These are phyloP conservation scores for Metacarcinus magister DNA, from an alignment of 2,888 invertebrate genomes.

Conservation along the genomic window DNA sequence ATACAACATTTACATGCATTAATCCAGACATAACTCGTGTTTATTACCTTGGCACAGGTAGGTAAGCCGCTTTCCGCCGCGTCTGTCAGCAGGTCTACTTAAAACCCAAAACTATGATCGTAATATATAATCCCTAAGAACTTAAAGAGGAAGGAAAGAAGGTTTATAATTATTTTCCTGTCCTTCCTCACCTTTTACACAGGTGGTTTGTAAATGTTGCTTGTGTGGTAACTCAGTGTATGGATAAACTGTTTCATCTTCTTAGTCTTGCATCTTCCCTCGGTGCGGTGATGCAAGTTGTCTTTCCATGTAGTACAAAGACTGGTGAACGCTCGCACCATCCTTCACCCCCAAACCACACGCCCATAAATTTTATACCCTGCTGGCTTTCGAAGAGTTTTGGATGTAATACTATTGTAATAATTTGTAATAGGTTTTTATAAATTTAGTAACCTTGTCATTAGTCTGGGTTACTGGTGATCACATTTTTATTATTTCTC, in stretches of 20 bases:
- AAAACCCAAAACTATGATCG: neutral
- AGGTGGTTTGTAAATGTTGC: neutral
- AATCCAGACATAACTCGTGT: slow-evolving; percentile 10
- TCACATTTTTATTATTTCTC: no score
- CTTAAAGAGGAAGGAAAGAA: neutral
- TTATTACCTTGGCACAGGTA: neutral
- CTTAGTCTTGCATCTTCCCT: neutral
- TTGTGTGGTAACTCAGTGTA: neutral
- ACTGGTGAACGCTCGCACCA: neutral
- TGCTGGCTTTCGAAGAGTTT: neutral
- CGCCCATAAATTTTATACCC: neutral
- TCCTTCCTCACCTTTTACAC: neutral
- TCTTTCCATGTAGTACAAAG: neutral
- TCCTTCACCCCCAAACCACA: neutral
- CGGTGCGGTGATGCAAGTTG: neutral
- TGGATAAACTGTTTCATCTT: neutral
- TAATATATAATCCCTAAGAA: neutral
- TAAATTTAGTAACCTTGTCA: neutral
- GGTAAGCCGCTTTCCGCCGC: neutral
- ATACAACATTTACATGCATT: neutral
- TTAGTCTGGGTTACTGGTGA: no score
- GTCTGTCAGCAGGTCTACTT: neutral
- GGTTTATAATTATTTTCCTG: slow-evolving; percentile 1
- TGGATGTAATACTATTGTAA: neutral
- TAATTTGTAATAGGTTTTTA: neutral